Evolutionary conservation across 2,888 invertebrate genomes (phyloP).

Genomic region (Shargacucullia verbasci): DNA sequence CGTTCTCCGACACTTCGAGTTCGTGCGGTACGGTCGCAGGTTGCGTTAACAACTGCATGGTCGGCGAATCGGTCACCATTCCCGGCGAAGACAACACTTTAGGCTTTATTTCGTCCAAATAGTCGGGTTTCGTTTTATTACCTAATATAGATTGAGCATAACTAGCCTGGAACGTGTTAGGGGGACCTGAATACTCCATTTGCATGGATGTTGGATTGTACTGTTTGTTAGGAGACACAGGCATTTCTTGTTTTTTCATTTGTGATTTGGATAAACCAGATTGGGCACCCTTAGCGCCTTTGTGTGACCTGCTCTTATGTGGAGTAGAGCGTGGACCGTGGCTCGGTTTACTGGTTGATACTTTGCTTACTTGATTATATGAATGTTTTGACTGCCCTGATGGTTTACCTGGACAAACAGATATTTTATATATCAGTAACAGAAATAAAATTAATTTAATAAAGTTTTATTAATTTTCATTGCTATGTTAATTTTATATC

Average conservation of each 20-base stretch:
- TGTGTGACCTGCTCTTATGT: constrained; percentile 75
- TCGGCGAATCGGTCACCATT: constrained; percentile 77
- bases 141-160: constrained; percentile 83
- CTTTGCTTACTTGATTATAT: constrained; percentile 88
- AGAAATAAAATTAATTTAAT: neutral
- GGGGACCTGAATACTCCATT: constrained; percentile 77
- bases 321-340: constrained; percentile 69
- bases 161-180: constrained; percentile 84
- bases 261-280: constrained; percentile 65
- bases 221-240: constrained; percentile 73
- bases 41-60: constrained; percentile 80
- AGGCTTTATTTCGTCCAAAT: constrained; percentile 75
- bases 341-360: constrained; percentile 85
- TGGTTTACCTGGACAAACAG: constrained; percentile 77
- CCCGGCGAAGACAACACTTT: constrained; percentile 75
- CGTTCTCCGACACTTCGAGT: constrained; percentile 69
- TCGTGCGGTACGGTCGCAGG: constrained; percentile 79
- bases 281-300: constrained; percentile 60
- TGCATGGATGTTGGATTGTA: constrained; percentile 71
- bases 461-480: too few species aligned
- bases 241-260: constrained; percentile 73
- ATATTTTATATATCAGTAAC: neutral
- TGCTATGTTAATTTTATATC: too few species aligned
- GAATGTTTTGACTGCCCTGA: constrained; percentile 86
- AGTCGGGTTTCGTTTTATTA: constrained; percentile 76